Percentiles rank a stretch among this genome's conserved stretches.
Evolutionary conservation across 23 tunicate species (phyloP).

Genomic region (Ciona savignyi): DNA sequence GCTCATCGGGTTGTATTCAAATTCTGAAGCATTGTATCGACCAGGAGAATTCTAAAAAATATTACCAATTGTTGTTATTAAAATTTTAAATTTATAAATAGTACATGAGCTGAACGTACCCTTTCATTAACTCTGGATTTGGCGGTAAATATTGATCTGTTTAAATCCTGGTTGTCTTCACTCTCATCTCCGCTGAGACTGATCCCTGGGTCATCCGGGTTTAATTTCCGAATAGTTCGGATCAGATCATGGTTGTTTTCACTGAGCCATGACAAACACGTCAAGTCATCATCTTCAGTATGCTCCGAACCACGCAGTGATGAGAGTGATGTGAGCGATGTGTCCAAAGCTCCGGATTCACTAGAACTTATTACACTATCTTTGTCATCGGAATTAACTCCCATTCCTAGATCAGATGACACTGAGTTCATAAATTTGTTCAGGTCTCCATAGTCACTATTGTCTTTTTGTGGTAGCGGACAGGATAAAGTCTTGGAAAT

Average conservation of each 20-base stretch:
- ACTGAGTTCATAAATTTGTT: constrained; percentile 48
- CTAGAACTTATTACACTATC: constrained; percentile 2
- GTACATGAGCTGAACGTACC: constrained; percentile 12
- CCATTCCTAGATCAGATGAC: neutral
- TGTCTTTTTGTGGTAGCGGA: neutral
- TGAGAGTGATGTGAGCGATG: neutral
- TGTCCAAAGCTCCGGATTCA: neutral
- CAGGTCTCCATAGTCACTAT: constrained; percentile 25
- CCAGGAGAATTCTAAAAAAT: neutral
- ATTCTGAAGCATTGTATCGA: constrained; percentile 1
- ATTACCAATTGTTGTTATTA: no score
- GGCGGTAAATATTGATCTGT: constrained; percentile 74
- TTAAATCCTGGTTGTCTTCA: constrained; percentile 9
- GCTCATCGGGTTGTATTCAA: constrained; percentile 47
- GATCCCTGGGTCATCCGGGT: constrained; percentile 91
- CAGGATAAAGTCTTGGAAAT: neutral
- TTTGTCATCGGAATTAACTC: neutral
- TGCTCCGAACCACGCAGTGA: neutral
- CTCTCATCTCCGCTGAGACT: constrained; percentile 78
- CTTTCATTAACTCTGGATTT: constrained; percentile 38
- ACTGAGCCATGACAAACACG: constrained; percentile 70
- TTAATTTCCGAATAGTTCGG: constrained; percentile 57
- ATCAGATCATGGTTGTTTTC: constrained; percentile 54
- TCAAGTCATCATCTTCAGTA: constrained; percentile 58
- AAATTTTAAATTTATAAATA: constrained; percentile 1